Evolutionary conservation across 2,113 vertebrate species (phyloP).

Genomic region (human): DNA sequence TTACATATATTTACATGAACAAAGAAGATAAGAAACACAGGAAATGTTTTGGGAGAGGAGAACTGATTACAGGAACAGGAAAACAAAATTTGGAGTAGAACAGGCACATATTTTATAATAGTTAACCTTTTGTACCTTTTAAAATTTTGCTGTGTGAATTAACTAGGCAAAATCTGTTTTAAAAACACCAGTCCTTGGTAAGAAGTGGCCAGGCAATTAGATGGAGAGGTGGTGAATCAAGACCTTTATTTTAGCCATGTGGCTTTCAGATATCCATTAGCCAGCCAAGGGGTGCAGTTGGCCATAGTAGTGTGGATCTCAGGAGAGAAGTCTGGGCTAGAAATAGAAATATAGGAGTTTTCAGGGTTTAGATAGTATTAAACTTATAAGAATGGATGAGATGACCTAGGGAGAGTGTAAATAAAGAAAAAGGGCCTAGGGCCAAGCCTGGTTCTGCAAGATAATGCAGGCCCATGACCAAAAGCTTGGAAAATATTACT

Average conservation of each 20-base stretch:
- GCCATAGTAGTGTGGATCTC: background rate
- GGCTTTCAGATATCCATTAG: background rate
- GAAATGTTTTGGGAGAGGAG: background rate
- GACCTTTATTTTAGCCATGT: background rate
- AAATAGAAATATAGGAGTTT: background rate
- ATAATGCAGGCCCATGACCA: background rate
- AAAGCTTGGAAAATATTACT: constrained; percentile 1
- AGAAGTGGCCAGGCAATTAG: background rate
- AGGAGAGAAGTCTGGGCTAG: background rate
- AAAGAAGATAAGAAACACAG: background rate
- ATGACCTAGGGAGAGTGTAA: background rate
- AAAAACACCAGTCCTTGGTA: background rate
- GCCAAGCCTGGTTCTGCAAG: background rate
- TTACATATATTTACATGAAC: background rate
- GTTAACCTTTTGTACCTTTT: background rate
- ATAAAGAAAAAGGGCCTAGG: background rate
- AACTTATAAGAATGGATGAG: background rate
- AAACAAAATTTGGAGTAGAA: background rate
- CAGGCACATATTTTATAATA: background rate
- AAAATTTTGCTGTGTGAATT: background rate
- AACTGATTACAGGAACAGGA: background rate
- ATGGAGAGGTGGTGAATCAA: background rate
- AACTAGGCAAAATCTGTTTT: background rate
- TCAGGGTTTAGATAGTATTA: background rate
- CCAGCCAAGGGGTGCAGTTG: background rate